Percentiles rank a stretch among this genome's conserved stretches.
Evolutionary conservation across 2,888 invertebrate species (phyloP).

Genomic region (Periphyllus acericola): DNA sequence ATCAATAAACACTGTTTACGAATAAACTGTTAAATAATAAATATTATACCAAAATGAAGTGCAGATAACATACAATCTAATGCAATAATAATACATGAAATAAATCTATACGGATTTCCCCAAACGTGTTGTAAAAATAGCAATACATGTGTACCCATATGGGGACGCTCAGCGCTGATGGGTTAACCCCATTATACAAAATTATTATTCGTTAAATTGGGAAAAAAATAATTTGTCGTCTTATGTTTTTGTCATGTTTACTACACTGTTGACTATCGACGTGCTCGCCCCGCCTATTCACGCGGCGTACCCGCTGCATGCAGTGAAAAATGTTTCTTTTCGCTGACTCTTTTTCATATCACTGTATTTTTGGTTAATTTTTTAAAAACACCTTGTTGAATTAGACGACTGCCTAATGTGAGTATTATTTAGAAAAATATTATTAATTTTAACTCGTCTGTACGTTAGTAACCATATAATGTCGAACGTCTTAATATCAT

Average conservation of each 20-base stretch:
- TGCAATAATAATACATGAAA: no score
- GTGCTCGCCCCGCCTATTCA: conserved; percentile 50
- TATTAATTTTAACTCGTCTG: not conserved
- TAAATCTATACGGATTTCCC: no score
- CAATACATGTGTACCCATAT: no score
- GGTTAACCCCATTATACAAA: no score
- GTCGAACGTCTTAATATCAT: not conserved
- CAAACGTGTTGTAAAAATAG: no score
- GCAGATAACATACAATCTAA: no score
- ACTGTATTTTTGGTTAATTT: not conserved
- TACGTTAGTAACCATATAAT: not conserved
- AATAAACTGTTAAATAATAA: no score
- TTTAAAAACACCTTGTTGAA: conserved; percentile 5
- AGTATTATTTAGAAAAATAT: conserved; percentile 22
- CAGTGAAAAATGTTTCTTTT: conserved; percentile 40
- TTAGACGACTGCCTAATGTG: not conserved
- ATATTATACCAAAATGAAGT: no score
- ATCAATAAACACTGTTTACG: no score
- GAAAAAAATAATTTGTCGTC: not conserved
- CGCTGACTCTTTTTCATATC: not conserved
- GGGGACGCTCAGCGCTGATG: no score
- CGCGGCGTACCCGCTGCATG: conserved; percentile 19
- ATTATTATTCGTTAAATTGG: no score
- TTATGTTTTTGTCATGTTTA: not conserved
- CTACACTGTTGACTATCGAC: conserved; percentile 22